Base-by-base conservation (phyloP, 2,888 invertebrate species). In the Diploptera punctata region DNA sequence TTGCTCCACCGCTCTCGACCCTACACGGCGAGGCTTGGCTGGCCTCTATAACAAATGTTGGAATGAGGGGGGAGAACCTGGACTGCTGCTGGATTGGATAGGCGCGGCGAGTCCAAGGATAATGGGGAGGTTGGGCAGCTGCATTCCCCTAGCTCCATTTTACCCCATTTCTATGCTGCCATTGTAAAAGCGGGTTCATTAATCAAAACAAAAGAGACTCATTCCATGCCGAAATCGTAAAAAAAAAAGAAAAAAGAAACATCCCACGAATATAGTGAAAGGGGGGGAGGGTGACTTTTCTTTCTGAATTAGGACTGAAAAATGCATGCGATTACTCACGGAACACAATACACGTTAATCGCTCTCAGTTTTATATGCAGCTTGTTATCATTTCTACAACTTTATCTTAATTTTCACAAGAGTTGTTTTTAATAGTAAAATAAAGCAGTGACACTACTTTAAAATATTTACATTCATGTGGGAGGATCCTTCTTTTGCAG, bases 121-220 rank as follows among this genome's bases (percentile, higher is more conserved):
- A 24, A 52, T 52, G 52, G 52, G 52, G 21, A 24, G 52, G 52
- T 52, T 52, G 24, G 38, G 62, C 62, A 38, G 33, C n/a, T 33
- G 62, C 38, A 38, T 33, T 33, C 52, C 52, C 52, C 52, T 10
- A 52, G 52, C 24, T 52, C 52, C 52, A 52, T 52, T 52, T 52
- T 52, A 52, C 52, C 52, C 52, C 16, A 52, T 52, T 52, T 62
- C 62, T 43, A 62, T 62, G 62, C 62, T 33, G 62, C 62, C 62
- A 43, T 62, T 62, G 62, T 62, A 43, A 62, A 62, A 62, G 62
- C 62, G 33, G 62, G 38, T 62, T 62, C 62, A 62, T 62, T 62
- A 62, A 62, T 62, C 62, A 62, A 62, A 62, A 62, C 62, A 62
- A 62, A 62, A 43, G 62, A 62, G 62, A 38, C 62, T 62, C 62